Conservation (phyloP, 2,888 invertebrate species). For the Heliconius charithonia region DNA sequence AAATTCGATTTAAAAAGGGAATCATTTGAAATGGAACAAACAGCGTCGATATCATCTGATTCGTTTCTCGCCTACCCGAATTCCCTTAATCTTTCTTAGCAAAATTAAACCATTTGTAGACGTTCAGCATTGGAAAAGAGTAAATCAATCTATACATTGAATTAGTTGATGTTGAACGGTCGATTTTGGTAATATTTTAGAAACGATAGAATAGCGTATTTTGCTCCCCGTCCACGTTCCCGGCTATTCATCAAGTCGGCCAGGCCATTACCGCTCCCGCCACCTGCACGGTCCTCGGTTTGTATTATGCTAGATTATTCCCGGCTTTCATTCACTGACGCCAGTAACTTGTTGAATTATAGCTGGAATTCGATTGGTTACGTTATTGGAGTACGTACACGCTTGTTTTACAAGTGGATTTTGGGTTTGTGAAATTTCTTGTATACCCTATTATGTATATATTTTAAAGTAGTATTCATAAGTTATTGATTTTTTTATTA, state of each 20-base stretch:
- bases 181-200: constrained; percentile 78
- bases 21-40: constrained; percentile 40
- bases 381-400: constrained; percentile 43
- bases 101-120: constrained; percentile 78
- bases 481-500: not conserved
- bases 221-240: constrained; percentile 74
- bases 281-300: constrained; percentile 76
- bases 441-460: not conserved
- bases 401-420: constrained; percentile 36
- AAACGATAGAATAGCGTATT: constrained; percentile 72
- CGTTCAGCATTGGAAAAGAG: constrained; percentile 59
- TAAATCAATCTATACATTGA: constrained; percentile 80
- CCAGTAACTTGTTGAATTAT: constrained; percentile 68
- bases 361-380: constrained; percentile 49
- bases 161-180: constrained; percentile 78
- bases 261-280: constrained; percentile 74
- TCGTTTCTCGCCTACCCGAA: constrained; percentile 57
- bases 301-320: constrained; percentile 74
- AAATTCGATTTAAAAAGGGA: constrained; percentile 36
- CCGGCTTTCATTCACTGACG: constrained; percentile 64
- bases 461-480: not conserved
- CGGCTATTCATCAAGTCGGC: constrained; percentile 78
- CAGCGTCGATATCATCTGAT: constrained; percentile 36
- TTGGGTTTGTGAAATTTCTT: constrained; percentile 12
- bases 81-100: constrained; percentile 63